Evolutionary conservation across 1,140 invertebrate genomes (phyloP).

Genomic region (Zaprionus inermis): DNA sequence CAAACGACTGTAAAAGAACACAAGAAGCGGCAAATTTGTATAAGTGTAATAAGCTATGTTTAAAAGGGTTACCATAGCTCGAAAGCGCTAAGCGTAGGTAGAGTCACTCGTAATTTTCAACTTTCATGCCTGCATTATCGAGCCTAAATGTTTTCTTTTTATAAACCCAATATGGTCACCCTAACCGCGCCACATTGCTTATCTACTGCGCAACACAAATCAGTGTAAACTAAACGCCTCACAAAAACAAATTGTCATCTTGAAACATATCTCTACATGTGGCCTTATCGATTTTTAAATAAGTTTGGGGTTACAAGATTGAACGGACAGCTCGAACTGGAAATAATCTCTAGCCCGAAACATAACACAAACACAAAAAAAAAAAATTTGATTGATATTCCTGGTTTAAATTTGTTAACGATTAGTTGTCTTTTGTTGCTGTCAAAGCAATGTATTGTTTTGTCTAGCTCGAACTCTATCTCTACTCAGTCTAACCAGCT

Average conservation of each 20-base stretch:
- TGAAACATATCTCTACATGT: neutral
- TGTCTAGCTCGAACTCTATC: neutral
- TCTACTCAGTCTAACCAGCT: no score
- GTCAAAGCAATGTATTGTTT: slow-evolving; percentile 3
- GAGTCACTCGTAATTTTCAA: no score
- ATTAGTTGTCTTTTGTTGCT: slow-evolving; percentile 11
- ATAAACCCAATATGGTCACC: neutral
- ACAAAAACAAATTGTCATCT: neutral
- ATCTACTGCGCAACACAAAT: neutral
- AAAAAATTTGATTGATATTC: slow-evolving; percentile 4
- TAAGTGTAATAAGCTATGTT: neutral
- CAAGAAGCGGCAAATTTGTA: no score
- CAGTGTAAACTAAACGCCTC: neutral
- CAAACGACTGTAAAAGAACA: no score
- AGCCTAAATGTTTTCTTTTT: no score
- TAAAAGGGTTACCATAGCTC: no score
- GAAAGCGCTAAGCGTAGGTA: neutral
- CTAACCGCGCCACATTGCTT: neutral
- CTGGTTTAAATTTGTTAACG: slow-evolving; percentile 11
- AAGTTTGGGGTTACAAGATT: neutral
- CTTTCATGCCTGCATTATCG: no score
- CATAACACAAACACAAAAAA: neutral
- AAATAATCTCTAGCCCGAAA: no score
- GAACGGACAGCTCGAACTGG: neutral
- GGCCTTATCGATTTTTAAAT: neutral